Evolutionary conservation across 2,797 vertebrate genomes (phyloP), one percentile per base, ranked within the genome.

Genomic region (Characodon lateralis): DNA sequence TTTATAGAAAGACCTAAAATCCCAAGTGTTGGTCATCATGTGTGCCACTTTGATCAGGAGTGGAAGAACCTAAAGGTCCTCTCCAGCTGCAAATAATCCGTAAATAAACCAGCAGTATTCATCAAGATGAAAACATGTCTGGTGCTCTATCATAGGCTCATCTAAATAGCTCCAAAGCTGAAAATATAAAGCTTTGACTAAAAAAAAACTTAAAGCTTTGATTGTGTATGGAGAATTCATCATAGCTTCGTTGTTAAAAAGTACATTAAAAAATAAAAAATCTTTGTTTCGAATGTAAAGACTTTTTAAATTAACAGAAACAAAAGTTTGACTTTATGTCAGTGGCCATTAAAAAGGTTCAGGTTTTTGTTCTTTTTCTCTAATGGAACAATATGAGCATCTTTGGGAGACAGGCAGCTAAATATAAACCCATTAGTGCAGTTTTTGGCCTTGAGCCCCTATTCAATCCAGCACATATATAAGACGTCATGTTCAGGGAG

Each of bases 341-440:
- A 20, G 2, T 0, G n/a, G 28, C 28, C 18, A 26, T 66, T 16
- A 28, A 16, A 46, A 73, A 35, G 35, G 22, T 58, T 39, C 10
- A 68, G 59, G 12, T 22, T n/a, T 77, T 35, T 39, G 1, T 35
- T 41, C 71, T 69, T 28, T 68, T 73, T 68, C n/a, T 66, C 76
- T 89, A 86, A 89, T 87, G 83, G 88, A 86, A 69, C 78, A 78
- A 73, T 51, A 5, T 0, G 74, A 76, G 58, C 58, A 20, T 39
- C 51, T 82, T 43, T 20, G 58, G 4, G 48, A 74, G 0, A 0
- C 78, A 48, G 35, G 24, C 24, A 0, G 71, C 35, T 77, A 81
- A 83, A 89, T 73, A 79, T 84, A 88, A 83, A 88, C 53, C 84
- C 81, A 87, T 88, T 86, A 88, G 75, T 79, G 79, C 31, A 22